These are phyloP conservation scores for Potamarius usumacintae DNA, from an alignment of 2,113 vertebrate species.

Conservation along the genomic window DNA sequence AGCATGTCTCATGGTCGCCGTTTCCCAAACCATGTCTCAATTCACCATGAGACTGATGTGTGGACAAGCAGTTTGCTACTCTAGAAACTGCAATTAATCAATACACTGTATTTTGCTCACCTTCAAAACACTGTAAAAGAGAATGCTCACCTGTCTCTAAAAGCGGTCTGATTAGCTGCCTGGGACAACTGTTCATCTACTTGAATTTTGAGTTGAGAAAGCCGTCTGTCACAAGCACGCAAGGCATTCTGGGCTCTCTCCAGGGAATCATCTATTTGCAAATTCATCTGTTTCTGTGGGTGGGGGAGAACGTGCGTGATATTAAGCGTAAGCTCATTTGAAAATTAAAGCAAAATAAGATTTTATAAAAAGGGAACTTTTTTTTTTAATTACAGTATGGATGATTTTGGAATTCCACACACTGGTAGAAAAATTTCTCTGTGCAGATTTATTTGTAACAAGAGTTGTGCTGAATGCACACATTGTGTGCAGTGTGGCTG, in stretches of 20 bases:
- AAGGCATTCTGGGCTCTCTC: constrained; percentile 62
- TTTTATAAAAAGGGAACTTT: background rate
- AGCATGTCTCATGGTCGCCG: background rate
- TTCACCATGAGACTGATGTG: background rate
- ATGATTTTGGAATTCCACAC: background rate
- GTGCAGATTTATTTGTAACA: background rate
- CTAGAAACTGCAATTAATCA: background rate
- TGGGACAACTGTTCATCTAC: constrained; percentile 14
- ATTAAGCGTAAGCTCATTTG: background rate
- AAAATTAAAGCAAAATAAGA: background rate
- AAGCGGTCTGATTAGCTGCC: constrained; percentile 55
- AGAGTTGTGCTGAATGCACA: background rate
- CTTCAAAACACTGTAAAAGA: background rate
- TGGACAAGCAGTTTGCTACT: background rate
- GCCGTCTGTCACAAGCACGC: constrained; percentile 56
- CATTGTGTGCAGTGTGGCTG: background rate
- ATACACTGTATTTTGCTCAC: background rate
- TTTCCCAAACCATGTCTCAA: background rate
- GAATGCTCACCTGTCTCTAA: constrained; percentile 64
- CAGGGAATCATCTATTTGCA: constrained; percentile 58
- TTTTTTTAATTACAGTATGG: background rate
- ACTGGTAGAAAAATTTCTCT: background rate
- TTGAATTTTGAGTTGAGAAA: constrained; percentile 57
- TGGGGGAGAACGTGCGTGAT: background rate
- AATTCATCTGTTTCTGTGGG: constrained; percentile 58